phyloP scores from a whole-genome alignment of 2,888 invertebrate species.

The Dastarcus helophoroides region DNA sequence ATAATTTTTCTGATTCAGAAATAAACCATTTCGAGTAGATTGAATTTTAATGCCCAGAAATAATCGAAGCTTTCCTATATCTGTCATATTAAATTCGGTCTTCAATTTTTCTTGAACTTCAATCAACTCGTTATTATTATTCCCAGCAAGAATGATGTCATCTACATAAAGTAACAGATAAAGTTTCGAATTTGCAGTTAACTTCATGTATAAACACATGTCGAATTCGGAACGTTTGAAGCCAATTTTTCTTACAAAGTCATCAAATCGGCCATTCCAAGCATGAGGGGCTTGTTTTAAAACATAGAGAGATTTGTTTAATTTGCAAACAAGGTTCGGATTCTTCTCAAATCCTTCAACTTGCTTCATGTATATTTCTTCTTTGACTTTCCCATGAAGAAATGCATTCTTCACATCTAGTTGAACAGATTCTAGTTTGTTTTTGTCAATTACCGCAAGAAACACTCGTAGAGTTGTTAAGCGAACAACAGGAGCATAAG shows the following conservation, averaged over 20 bases:
- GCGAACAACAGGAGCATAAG: constrained; percentile 20
- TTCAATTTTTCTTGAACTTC: constrained; percentile 4
- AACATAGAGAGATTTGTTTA: constrained; percentile 10
- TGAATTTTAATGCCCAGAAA: constrained; percentile 7
- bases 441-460: constrained; percentile 12
- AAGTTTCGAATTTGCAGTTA: not conserved
- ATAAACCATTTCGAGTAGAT: not conserved
- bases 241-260: constrained; percentile 1
- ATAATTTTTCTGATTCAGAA: not conserved
- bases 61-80: constrained; percentile 4
- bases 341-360: constrained; percentile 2
- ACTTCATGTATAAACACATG: constrained; percentile 7
- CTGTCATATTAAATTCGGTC: constrained; percentile 6
- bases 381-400: constrained; percentile 19
- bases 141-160: constrained; percentile 7
- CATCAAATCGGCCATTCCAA: constrained; percentile 10
- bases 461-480: constrained; percentile 18
- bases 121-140: constrained; percentile 1
- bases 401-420: constrained; percentile 24
- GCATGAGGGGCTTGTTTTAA: constrained; percentile 7
- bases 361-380: constrained; percentile 21
- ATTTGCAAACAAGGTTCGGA: constrained; percentile 9
- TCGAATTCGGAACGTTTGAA: constrained; percentile 8
- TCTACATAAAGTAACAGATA: constrained; percentile 10
- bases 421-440: constrained; percentile 13